phyloP scores from a whole-genome alignment of 2,113 vertebrate species.

The Gila orcuttii region DNA sequence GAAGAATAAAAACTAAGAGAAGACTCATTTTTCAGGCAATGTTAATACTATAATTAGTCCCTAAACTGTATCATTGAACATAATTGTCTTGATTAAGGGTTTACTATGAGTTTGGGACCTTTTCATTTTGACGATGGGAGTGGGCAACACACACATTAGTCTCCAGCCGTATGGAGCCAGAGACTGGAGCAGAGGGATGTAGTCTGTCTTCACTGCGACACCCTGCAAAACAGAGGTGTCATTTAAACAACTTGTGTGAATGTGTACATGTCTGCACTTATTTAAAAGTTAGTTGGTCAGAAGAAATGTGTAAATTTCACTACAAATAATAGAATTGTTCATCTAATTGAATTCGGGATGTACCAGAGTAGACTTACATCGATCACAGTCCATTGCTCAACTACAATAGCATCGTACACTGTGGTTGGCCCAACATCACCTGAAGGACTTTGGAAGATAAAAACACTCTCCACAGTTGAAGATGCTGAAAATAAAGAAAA shows the following conservation, averaged over 20 bases:
- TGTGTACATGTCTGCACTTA: not conserved
- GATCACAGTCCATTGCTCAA: constrained; percentile 95
- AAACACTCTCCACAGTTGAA: constrained; percentile 85
- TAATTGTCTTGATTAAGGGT: not conserved
- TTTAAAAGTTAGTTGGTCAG: not conserved
- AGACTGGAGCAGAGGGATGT: constrained; percentile 91
- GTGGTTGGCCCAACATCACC: constrained; percentile 74
- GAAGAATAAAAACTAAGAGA: not conserved
- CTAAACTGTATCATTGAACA: not conserved
- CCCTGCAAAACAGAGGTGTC: constrained; percentile 73
- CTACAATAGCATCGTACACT: constrained; percentile 95
- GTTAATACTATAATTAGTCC: not conserved
- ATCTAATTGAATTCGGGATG: not conserved
- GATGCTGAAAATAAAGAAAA: constrained; percentile 20
- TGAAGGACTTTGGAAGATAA: constrained; percentile 90
- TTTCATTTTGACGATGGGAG: constrained; percentile 90
- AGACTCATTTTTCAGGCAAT: not conserved
- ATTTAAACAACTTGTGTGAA: not conserved
- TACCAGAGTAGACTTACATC: constrained; percentile 77
- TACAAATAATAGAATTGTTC: not conserved
- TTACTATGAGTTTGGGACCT: constrained; percentile 75
- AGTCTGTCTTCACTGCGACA: constrained; percentile 89
- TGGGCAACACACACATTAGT: constrained; percentile 93
- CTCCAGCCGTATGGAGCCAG: constrained; percentile 92
- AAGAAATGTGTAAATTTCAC: not conserved